Evolutionary conservation across 2,113 vertebrate genomes (phyloP).

Genomic region (Neomonachus schauinslandi): DNA sequence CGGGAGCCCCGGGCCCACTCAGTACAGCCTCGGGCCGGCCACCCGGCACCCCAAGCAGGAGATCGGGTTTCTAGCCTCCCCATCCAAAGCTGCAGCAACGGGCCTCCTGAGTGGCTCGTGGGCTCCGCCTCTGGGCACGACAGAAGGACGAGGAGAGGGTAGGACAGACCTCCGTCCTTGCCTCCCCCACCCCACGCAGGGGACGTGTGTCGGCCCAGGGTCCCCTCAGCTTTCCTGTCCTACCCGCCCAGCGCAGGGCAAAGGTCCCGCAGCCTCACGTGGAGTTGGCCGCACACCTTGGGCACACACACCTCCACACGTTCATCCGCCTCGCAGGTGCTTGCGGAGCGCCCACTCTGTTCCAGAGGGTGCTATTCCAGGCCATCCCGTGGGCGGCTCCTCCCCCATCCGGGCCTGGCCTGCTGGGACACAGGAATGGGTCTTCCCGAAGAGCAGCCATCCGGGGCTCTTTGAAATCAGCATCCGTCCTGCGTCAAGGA

Average conservation of each 20-base stretch:
- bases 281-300: rapidly evolving
- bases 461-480: background rate
- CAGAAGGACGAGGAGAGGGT: background rate
- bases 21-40: too few relatives aligned
- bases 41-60: background rate
- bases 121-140: background rate
- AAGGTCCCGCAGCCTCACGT: background rate
- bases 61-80: background rate
- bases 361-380: background rate
- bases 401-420: background rate
- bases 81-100: background rate
- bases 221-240: background rate
- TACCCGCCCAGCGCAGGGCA: background rate
- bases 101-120: rapidly evolving
- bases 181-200: background rate
- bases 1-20: background rate
- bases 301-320: background rate
- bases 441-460: background rate
- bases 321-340: rapidly evolving
- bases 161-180: background rate
- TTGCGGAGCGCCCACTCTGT: background rate
- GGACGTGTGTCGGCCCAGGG: background rate
- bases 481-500: background rate
- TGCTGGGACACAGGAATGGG: background rate
- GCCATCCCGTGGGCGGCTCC: background rate